Base-by-base conservation (phyloP, 2,113 vertebrate genomes). In the Xiphorhynchus elegans region DNA sequence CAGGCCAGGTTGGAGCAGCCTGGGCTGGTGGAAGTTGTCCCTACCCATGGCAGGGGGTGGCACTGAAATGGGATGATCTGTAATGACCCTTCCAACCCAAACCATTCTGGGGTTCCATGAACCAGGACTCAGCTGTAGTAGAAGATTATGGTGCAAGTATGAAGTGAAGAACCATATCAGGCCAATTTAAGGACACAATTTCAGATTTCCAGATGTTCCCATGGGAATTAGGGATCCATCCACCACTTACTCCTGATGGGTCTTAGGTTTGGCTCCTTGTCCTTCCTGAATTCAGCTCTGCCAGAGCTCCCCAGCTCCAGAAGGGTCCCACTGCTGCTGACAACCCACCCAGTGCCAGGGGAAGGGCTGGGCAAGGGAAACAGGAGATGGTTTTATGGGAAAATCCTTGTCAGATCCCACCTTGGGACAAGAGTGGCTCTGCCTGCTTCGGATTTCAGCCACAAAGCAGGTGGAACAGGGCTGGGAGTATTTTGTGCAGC, bases 321-420 rank as follows among this genome's bases (percentile, higher is more conserved):
- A 49, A 59, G 52, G 17, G 42, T 31, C 13, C 7, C 5, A 29
- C 1, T n/a, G 0, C 7, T 6, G 9, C 52, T 68, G 44, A 13
- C 1, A 2, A 26, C 46, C 33, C 40, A 33, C 18, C 13, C 3
- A 4, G 2, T 25, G 9, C 10, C 13, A 0, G 7, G 26, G 19
- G 21, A 69, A 82, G 18, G 18, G 17, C 40, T 55, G 35, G 24
- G 55, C 33, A 85, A 74, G 13, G 29, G 66, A 15, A 39, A 11
- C 5, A 52, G 64, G 39, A 62, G n/a, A 29, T 10, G 17, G 2
- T 26, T 93, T 74, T 21, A n/a, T 24, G n/a, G 29, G 50, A 62
- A 89, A 75, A 80, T 2, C 46, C 42, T 12, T 55, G 31, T 37
- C 42, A 83, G 15, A 56, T 66, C 26, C 31, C 70, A 82, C 19